phyloP scores from a whole-genome alignment of 2,797 vertebrate genomes.

The Trematomus bernacchii region DNA sequence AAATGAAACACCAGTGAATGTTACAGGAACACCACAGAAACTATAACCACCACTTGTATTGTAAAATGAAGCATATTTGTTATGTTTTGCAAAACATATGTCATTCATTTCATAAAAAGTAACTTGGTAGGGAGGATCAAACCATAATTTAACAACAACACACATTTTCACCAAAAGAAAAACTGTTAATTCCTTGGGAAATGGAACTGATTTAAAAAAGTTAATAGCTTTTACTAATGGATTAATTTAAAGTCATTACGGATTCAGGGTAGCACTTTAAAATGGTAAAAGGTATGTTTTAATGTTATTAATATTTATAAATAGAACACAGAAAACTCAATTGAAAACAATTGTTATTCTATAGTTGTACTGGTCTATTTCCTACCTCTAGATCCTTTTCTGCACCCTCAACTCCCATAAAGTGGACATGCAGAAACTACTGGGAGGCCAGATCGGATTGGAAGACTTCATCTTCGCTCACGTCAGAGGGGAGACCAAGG shows the following conservation, averaged over 20 bases:
- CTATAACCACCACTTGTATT: background rate
- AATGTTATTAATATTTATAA: background rate
- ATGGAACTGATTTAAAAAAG: background rate
- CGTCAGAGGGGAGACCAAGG: slow-evolving; percentile 94
- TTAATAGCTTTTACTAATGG: background rate
- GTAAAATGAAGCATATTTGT: background rate
- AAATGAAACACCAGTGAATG: background rate
- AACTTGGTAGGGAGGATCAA: background rate
- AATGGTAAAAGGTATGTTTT: background rate
- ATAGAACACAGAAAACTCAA: background rate
- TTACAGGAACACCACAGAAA: background rate
- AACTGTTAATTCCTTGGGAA: background rate
- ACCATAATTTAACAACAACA: too few species aligned
- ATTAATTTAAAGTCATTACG: background rate
- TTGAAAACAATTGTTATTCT: too few species aligned
- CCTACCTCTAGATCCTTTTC: slow-evolving; percentile 91
- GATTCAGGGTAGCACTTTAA: background rate
- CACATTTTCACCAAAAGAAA: background rate
- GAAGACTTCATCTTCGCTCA: slow-evolving; percentile 99
- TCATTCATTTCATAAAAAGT: background rate
- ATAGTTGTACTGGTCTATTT: background rate
- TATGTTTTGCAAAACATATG: background rate
- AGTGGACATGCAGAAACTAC: slow-evolving; percentile 97
- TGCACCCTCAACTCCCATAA: slow-evolving; percentile 98
- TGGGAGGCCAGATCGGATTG: slow-evolving; percentile 96